phyloP scores from a whole-genome alignment of 2,888 invertebrate genomes.

The Tetragnatha montana region DNA sequence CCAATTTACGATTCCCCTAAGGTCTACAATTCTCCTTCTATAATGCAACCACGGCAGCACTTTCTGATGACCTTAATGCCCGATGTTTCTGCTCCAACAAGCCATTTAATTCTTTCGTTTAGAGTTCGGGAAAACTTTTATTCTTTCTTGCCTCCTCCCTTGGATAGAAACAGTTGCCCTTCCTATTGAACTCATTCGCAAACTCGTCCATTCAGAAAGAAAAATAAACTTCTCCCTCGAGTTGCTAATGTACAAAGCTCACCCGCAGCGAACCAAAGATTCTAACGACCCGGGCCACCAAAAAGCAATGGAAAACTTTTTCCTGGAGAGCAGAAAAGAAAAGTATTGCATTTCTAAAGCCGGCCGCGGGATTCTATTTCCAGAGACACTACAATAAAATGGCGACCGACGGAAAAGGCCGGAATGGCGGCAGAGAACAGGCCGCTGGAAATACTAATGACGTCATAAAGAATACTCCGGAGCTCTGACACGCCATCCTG shows the following conservation, averaged over 20 bases:
- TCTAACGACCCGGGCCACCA: slow-evolving; percentile 24
- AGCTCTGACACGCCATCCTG: slow-evolving; percentile 18
- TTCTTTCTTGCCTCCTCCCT: not conserved
- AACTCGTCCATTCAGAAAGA: slow-evolving; percentile 1
- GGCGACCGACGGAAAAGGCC: slow-evolving; percentile 26
- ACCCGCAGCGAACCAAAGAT: slow-evolving; percentile 30
- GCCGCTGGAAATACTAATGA: slow-evolving; percentile 64
- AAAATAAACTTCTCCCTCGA: slow-evolving; percentile 4
- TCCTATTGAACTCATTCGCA: not conserved
- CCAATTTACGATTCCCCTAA: too few species aligned
- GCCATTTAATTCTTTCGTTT: not conserved
- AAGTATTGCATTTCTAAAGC: slow-evolving; percentile 41
- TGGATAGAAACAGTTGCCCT: not conserved
- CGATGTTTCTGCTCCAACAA: not conserved
- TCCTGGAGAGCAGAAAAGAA: not conserved
- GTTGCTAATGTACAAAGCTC: slow-evolving; percentile 20
- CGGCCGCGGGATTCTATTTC: slow-evolving; percentile 54
- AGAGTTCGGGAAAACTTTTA: not conserved
- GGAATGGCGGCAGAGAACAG: slow-evolving; percentile 42
- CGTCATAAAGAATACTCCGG: slow-evolving; percentile 54
- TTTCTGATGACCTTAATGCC: not conserved
- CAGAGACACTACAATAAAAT: slow-evolving; percentile 50
- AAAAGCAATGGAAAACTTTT: slow-evolving; percentile 42
- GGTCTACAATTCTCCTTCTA: too few species aligned
- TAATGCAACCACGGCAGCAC: not conserved